Percentiles rank a stretch among this genome's conserved stretches.
phyloP scores from a whole-genome alignment of 2,888 invertebrate genomes.

The Ceratothoa steindachneri region DNA sequence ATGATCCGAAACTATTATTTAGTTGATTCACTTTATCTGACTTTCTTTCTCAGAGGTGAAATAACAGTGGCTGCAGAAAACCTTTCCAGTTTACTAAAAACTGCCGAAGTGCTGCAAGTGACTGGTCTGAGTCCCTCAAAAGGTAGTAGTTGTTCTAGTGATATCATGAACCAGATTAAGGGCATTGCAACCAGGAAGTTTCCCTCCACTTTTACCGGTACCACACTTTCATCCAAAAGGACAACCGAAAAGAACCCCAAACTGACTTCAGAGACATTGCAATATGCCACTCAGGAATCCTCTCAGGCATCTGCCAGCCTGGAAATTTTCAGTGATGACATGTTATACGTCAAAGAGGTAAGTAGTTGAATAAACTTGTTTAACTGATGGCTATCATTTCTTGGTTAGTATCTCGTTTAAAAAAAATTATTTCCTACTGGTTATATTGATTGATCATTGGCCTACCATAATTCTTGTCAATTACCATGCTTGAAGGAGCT shows the following conservation, averaged over 20 bases:
- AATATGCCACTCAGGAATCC: not conserved
- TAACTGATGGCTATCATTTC: too few relatives aligned
- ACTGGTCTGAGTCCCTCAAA: constrained; percentile 38
- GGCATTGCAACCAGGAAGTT: not conserved
- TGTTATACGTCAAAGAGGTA: constrained; percentile 47
- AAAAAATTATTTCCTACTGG: too few relatives aligned
- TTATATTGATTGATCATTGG: too few relatives aligned
- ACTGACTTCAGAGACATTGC: not conserved
- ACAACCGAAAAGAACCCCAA: not conserved
- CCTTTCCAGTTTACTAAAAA: constrained; percentile 42
- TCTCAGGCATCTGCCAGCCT: not conserved
- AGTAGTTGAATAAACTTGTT: too few relatives aligned
- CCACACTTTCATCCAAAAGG: not conserved
- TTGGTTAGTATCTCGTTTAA: too few relatives aligned
- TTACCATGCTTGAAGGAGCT: too few relatives aligned
- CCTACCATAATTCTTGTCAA: too few relatives aligned
- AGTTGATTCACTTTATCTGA: too few relatives aligned
- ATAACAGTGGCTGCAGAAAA: constrained; percentile 46
- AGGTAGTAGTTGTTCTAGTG: constrained; percentile 4
- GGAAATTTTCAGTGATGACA: constrained; percentile 42
- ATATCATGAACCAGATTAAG: not conserved
- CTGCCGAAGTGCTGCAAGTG: constrained; percentile 45
- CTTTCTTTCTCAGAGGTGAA: constrained; percentile 40
- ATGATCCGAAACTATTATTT: too few relatives aligned
- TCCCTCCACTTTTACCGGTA: not conserved